Evolutionary conservation across 2,888 invertebrate genomes (phyloP), one percentile per base, ranked within the genome.

Genomic region (Sinelater perroti): DNA sequence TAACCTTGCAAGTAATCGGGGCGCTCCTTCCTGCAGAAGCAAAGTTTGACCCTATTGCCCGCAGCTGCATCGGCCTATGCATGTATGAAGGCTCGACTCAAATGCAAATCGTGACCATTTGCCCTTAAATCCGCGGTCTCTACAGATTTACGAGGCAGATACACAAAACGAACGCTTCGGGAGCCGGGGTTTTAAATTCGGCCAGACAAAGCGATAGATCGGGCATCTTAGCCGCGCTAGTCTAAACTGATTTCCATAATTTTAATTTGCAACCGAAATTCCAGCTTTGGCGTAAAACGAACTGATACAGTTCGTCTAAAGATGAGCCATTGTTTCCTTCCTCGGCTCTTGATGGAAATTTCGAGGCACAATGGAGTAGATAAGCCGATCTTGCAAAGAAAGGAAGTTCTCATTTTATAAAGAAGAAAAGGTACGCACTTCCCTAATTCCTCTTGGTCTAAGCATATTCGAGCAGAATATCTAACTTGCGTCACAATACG

Each of bases 241-340:
- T 53, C 53, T 49, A 47, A 46, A 56, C 52, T 50, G 58, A 59
- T 63, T 60, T 60, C 52, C 56, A 59, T 63, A 59, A 59, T 62
- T 62, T 50, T 56, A 59, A 56, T 52, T 59, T 52, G 36, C 35
- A 20, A 47, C 46, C 38, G 51, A 56, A 63, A 61, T 63, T 63
- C 61, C 51, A 46, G 58, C 47, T 61, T 61, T 59, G 40, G 35
- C 11, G 56, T 52, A 56, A 38, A 52, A 54, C 40, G 50, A 50
- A 51, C 47, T 57, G 61, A 57, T 53, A 35, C 33, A 54, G 35
- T 56, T 54, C 57, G 54, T 30, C 57, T 61, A 30, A 52, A 30
- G 54, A 73, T 72, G 74, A 74, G 69, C 73, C 72, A 74, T 74
- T 74, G 74, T 74, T 70, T 74, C 71, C 72, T 69, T 66, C 67